phyloP scores from a whole-genome alignment of 2,113 vertebrate genomes.

The Thinocorus orbignyianus region DNA sequence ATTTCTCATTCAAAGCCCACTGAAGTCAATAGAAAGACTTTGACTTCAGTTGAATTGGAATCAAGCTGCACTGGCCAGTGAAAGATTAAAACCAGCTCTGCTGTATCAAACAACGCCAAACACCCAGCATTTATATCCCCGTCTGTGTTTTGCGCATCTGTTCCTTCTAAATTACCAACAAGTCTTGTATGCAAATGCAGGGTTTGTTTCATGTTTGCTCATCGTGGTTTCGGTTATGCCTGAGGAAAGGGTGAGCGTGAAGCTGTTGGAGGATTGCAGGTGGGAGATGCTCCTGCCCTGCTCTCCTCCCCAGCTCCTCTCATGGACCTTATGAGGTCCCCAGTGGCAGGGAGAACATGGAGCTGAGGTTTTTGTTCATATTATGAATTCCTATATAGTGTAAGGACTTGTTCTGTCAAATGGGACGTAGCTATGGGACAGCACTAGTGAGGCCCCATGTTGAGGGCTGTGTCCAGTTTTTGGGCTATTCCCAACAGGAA shows the following conservation, averaged over 20 bases:
- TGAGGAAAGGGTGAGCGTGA: rapidly evolving
- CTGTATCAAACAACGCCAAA: not conserved
- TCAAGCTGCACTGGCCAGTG: not conserved
- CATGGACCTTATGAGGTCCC: rapidly evolving
- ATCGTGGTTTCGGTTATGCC: rapidly evolving
- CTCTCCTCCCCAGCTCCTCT: not conserved
- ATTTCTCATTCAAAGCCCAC: not conserved
- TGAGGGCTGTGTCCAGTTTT: too few species aligned
- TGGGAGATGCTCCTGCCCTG: not conserved
- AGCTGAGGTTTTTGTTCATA: not conserved
- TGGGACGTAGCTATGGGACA: too few species aligned
- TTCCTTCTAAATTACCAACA: not conserved
- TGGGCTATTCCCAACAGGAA: too few species aligned
- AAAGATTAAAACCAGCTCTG: not conserved
- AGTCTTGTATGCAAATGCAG: not conserved
- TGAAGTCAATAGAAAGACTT: not conserved
- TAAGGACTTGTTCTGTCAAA: not conserved
- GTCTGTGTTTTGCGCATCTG: not conserved
- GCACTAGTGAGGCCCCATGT: too few species aligned
- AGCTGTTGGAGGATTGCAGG: rapidly evolving
- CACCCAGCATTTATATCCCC: not conserved
- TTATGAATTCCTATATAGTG: rapidly evolving
- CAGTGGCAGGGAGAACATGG: rapidly evolving
- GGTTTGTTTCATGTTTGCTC: not conserved
- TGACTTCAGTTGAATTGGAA: not conserved